A percentile compares a stretch with the other conserved stretches of the same genome.
phyloP scores from a whole-genome alignment of 2,113 vertebrate species.

The Myotis brandtii region DNA sequence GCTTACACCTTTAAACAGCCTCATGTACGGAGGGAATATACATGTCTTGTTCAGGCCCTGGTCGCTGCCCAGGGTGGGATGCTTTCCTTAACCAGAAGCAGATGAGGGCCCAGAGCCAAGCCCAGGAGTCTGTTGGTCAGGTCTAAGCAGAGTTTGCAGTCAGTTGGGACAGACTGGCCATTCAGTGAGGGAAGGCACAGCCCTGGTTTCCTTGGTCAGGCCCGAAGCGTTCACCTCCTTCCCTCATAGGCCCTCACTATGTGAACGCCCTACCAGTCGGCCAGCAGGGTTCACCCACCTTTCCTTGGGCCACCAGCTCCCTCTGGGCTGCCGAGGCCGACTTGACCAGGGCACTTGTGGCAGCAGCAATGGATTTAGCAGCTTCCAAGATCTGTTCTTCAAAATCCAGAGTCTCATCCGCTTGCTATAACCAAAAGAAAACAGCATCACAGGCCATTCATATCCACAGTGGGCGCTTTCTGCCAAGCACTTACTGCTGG shows the following conservation, averaged over 20 bases:
- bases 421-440: conserved; percentile 92
- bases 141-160: conserved; percentile 47
- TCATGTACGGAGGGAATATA: background rate
- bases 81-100: conserved; percentile 64
- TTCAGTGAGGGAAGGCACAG: background rate
- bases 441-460: conserved; percentile 63
- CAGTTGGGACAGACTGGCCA: background rate
- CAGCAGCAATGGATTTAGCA: conserved; percentile 98
- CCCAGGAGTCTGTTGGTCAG: background rate
- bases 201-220: background rate
- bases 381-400: conserved; percentile 99
- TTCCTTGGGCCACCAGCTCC: conserved; percentile 98
- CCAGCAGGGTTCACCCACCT: conserved; percentile 88
- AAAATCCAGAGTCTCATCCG: conserved; percentile 98
- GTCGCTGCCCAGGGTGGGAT: background rate
- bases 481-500: conserved; percentile 39
- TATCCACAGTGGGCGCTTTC: background rate
- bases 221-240: background rate
- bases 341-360: conserved; percentile 98
- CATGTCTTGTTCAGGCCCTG: background rate
- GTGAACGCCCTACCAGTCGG: background rate
- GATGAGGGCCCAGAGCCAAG: conserved; percentile 27
- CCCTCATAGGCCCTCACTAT: background rate
- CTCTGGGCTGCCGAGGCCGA: conserved; percentile 98
- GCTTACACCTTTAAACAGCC: background rate